These are phyloP conservation scores for Grallaria varia DNA, from an alignment of 2,113 vertebrate species.

Conservation along the genomic window DNA sequence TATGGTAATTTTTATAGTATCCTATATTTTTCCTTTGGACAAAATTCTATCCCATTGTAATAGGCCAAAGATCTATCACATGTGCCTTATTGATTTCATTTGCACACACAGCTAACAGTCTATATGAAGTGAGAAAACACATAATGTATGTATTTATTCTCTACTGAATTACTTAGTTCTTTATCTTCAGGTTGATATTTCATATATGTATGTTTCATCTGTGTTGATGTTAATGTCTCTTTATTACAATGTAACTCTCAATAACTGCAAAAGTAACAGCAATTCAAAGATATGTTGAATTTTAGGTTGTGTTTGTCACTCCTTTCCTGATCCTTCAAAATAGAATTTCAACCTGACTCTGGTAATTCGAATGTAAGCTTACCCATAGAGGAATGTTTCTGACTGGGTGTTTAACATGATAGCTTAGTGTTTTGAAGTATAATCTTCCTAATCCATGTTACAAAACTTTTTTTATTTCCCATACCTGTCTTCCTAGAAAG, in stretches of 20 bases:
- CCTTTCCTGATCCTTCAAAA: slow-evolving; percentile 17
- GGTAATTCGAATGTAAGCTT: slow-evolving; percentile 28
- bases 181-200: slow-evolving; percentile 17
- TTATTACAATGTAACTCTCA: not conserved
- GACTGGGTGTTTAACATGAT: not conserved
- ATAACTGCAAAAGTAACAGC: not conserved
- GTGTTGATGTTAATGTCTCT: not conserved
- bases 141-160: not conserved
- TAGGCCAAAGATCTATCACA: not conserved
- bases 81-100: not conserved
- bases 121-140: not conserved
- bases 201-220: not conserved
- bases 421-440: slow-evolving; percentile 14
- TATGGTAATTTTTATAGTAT: not conserved
- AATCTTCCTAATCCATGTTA: not conserved
- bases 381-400: not conserved
- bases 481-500: not conserved
- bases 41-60: not conserved
- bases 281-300: not conserved
- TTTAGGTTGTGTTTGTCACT: not conserved
- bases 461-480: not conserved
- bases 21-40: not conserved
- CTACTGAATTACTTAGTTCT: not conserved
- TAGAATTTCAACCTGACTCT: not conserved
- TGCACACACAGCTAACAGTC: not conserved